phyloP scores from a whole-genome alignment of 2,113 vertebrate species.

The Tychaedon coryphoeus region DNA sequence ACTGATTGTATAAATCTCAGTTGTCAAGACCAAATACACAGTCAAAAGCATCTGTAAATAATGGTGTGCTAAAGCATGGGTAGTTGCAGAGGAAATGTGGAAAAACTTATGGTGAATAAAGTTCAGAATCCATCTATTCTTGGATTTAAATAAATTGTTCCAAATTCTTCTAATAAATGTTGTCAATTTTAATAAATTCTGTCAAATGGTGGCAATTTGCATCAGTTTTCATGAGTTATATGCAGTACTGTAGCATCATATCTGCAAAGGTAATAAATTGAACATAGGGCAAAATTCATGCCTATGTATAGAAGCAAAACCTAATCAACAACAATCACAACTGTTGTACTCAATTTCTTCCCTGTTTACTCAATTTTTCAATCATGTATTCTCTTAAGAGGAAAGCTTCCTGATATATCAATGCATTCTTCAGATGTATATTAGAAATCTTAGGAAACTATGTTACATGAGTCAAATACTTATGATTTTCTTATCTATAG shows the following conservation, averaged over 20 bases:
- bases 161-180: neutral
- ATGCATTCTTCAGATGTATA: neutral
- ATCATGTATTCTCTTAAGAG: neutral
- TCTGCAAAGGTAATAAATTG: neutral
- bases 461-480: neutral
- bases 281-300: neutral
- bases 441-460: neutral
- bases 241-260: neutral
- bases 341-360: rapidly evolving
- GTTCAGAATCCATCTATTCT: neutral
- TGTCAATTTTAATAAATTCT: neutral
- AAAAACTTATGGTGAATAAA: neutral
- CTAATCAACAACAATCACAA: neutral
- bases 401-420: neutral
- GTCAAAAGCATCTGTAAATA: neutral
- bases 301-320: neutral
- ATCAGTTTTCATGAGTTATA: neutral
- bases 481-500: neutral
- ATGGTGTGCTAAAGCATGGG: neutral
- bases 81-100: neutral
- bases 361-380: neutral
- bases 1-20: neutral
- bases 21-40: neutral
- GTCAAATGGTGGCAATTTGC: neutral
- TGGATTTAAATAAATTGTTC: neutral